Conservation (phyloP, 1,140 invertebrate genomes). For the Lepidurus apus region DNA sequence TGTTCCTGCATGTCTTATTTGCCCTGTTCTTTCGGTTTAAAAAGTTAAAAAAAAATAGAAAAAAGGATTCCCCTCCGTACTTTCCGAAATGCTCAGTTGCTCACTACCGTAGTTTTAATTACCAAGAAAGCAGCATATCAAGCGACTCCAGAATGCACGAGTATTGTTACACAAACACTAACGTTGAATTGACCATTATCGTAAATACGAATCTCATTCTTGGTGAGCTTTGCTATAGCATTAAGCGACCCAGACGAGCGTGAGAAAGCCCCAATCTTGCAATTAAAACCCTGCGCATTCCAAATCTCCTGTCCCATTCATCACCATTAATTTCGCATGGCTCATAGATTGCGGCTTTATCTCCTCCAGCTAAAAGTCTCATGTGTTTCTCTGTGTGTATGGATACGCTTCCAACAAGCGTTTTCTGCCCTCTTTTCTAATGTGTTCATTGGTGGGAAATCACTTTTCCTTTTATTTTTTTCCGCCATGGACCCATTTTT, state of each 20-base stretch:
- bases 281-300: slow-evolving; percentile 19
- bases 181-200: slow-evolving; percentile 15
- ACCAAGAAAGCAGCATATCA: not conserved
- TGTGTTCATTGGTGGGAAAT: slow-evolving; percentile 21
- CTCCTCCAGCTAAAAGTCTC: not conserved
- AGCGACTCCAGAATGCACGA: not conserved
- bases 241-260: not conserved
- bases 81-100: not conserved
- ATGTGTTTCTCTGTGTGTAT: not conserved
- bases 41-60: too few relatives aligned
- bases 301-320: slow-evolving; percentile 17
- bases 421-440: slow-evolving; percentile 1
- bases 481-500: not conserved
- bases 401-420: not conserved
- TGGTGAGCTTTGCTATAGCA: not conserved
- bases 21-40: too few relatives aligned
- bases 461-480: not conserved
- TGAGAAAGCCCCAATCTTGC: slow-evolving; percentile 18
- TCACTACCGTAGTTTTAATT: not conserved
- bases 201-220: slow-evolving; percentile 6
- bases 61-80: too few relatives aligned
- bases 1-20: too few relatives aligned
- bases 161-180: not conserved
- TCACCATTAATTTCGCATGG: slow-evolving; percentile 21
- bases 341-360: slow-evolving; percentile 21